Evolutionary conservation across 2,113 vertebrate species (phyloP), one percentile per base, ranked within the genome.

Genomic region (Megaceryle maxima): DNA sequence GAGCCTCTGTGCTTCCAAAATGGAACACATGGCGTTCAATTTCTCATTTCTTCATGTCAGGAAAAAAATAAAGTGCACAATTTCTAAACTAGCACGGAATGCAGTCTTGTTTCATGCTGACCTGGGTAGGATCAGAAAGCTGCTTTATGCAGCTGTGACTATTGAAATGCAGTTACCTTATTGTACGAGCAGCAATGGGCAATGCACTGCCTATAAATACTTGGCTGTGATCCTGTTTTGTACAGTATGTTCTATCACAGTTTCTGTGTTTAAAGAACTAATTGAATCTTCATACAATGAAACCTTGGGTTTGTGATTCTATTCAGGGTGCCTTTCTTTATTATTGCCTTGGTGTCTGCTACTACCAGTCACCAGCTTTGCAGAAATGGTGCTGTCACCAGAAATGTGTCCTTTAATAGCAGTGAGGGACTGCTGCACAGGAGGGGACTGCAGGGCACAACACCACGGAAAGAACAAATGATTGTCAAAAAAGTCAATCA

Each of bases 111-210:
- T 87, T 57, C 81, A 62, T 6, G 70, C 68, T 76, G 91, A 21
- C 90, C 96, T 24, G 35, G 75, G 83, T 48, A 57, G 56, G 79
- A 81, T 80, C 74, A 80, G 81, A 68, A 84, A 80, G 73, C 73
- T 88, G 78, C 76, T 95, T 56, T 75, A 26, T 53, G 86, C 37
- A 74, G 81, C 88, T 55, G 77, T 37, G 69, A 9, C 50, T 60
- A 41, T 7, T 80, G 83, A 93, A 87, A 57, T 62, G 41, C 83
- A 9, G 77, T 67, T 64, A 39, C 73, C 46, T 76, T 67, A 26
- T 7, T 59, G 77, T 50, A 60, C 1, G 60, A 93, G 90, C 81
- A 94, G 94, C 53, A 90, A 28, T 1, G 5, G 50, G 87, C 51
- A 69, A 75, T 2, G 68, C 67, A 18, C 1, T 39, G 67, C 83